A percentile compares a stretch with the other conserved stretches of the same genome.
These are phyloP conservation scores for Hemitrygon akajei DNA, from an alignment of 2,797 vertebrate species.

Conservation along the genomic window DNA sequence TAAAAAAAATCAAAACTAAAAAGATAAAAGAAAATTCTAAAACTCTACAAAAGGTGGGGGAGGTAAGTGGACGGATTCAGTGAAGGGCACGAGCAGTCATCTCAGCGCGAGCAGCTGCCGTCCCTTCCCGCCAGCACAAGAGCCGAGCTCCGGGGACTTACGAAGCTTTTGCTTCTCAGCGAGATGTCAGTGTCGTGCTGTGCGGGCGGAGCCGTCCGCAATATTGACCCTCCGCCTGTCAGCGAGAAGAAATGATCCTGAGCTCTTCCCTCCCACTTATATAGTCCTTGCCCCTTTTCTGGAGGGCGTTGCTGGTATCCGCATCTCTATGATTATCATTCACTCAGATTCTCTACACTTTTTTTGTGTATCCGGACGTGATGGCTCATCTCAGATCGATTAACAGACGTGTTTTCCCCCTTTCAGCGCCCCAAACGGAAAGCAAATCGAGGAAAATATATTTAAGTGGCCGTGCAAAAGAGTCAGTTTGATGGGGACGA, in stretches of 20 bases:
- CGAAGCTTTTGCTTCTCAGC: neutral
- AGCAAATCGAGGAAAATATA: neutral
- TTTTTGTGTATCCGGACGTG: neutral
- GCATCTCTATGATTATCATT: neutral
- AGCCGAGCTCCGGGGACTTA: too few species aligned
- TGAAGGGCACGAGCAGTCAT: neutral
- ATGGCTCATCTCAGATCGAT: neutral
- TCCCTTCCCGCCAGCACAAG: neutral
- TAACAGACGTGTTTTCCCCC: neutral
- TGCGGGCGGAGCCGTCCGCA: too few species aligned
- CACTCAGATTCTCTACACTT: neutral
- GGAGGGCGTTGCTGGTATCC: constrained; percentile 14
- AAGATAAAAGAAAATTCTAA: neutral
- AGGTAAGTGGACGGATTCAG: neutral
- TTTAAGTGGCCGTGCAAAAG: neutral
- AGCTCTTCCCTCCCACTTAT: neutral
- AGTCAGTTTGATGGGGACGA: neutral
- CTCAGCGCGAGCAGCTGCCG: neutral
- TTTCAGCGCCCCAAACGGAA: neutral
- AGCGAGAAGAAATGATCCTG: neutral
- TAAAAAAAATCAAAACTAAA: neutral
- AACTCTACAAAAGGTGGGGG: neutral
- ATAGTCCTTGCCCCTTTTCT: neutral
- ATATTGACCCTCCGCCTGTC: neutral
- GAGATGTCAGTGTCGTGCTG: neutral